Base-by-base conservation (phyloP, 2,113 vertebrate species). In the Gracilinanus agilis region DNA sequence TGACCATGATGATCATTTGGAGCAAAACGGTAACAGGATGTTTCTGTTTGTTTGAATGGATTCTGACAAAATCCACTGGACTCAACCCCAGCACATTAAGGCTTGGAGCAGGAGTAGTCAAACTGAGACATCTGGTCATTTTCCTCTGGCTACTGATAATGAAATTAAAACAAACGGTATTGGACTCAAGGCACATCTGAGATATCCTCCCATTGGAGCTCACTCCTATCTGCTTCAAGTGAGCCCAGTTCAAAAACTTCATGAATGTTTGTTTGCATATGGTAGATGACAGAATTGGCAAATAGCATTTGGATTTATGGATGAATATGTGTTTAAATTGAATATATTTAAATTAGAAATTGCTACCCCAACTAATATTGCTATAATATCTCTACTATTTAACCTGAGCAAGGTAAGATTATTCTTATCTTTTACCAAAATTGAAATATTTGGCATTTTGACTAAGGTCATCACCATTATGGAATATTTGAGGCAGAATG, bases 41-140 rank as follows among this genome's bases (percentile, higher is more conserved):
- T 92, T 92, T 96, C 90, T 95, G 44, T 49, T 49, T 53, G 19
- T 90, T 83, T 40, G n/a, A 29, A 53, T 24, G 2, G 3, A 83
- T 61, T 54, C 90, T 94, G 90, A 95, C 44, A 90, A 92, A 96
- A 95, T 91, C 94, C 44, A 83, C 61, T 56, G 55, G 95, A 95
- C 12, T 1, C 13, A 88, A 90, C 24, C 90, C 83, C 96, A 98
- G 75, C 53, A 96, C 88, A 96, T 96, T 97, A 98, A 97, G 96
- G 94, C 88, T 19, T 91, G 93, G 83, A 96, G 83, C 93, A 96
- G 91, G 55, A 92, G 19, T 94, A 94, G 2, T 96, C 95, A 97
- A 95, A 44, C 92, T 94, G 96, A 97, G 97, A 95, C 96, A 98
- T 96, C 97, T 98, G 98, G 89, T 96, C 95, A 91, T 56, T 93